Percentiles rank a stretch among this genome's conserved stretches.
Evolutionary conservation across 2,888 invertebrate genomes (phyloP).

Genomic region (Ornithoptera priamus): DNA sequence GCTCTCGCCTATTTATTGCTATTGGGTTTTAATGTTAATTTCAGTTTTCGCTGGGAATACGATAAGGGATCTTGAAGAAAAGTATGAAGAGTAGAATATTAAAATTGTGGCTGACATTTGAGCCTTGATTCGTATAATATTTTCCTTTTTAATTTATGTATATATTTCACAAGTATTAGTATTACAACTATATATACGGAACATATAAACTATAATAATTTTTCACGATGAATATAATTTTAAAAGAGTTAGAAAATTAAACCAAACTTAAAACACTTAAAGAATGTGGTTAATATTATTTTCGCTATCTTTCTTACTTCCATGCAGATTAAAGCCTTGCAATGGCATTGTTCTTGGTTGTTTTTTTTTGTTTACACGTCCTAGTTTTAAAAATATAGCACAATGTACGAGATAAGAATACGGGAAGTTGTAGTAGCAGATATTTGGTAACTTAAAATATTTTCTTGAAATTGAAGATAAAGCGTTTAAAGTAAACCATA

Average conservation of each 20-base stretch:
- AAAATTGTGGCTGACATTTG: too few species aligned
- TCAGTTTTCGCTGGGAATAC: conserved; percentile 24
- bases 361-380: conserved; percentile 26
- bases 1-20: conserved; percentile 53
- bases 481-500: not conserved
- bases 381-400: conserved; percentile 25
- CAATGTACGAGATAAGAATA: conserved; percentile 18
- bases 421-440: conserved; percentile 20
- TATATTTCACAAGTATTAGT: too few species aligned
- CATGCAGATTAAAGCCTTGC: conserved; percentile 22
- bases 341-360: conserved; percentile 28
- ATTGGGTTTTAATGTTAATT: conserved; percentile 47
- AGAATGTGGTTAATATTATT: conserved; percentile 20
- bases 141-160: too few species aligned
- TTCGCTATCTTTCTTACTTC: conserved; percentile 23
- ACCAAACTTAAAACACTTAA: not conserved
- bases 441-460: conserved; percentile 29
- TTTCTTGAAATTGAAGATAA: not conserved
- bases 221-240: not conserved
- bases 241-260: not conserved
- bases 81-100: too few species aligned
- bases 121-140: too few species aligned
- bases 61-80: too few species aligned
- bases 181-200: too few species aligned
- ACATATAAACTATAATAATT: not conserved